Evolutionary conservation across 2,797 vertebrate species (phyloP).

Genomic region (Limnodromus scolopaceus): DNA sequence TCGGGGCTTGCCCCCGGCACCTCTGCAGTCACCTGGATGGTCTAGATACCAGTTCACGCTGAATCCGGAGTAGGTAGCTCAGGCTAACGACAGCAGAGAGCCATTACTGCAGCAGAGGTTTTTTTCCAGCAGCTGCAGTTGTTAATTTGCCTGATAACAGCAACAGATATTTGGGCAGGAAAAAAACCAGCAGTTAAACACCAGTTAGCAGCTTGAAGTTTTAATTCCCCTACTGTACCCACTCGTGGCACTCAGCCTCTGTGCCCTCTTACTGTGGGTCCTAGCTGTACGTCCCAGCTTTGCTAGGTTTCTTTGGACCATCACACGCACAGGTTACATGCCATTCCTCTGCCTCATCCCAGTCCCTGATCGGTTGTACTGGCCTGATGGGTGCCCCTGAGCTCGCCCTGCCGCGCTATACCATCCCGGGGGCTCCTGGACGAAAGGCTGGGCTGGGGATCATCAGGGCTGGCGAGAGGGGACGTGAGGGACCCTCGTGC

Average conservation of each 20-base stretch:
- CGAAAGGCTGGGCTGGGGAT: background rate
- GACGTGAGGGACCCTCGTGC: background rate
- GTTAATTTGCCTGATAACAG: background rate
- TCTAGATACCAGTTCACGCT: background rate
- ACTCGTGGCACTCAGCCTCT: background rate
- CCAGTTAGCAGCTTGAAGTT: background rate
- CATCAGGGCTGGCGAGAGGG: fast-evolving
- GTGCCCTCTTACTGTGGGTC: background rate
- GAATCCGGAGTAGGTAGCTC: background rate
- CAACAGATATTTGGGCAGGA: background rate
- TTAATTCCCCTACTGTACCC: background rate
- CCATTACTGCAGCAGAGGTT: background rate
- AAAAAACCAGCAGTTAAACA: background rate
- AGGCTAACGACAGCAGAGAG: background rate
- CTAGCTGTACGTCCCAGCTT: background rate
- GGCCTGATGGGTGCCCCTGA: background rate
- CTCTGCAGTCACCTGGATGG: background rate
- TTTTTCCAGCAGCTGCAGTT: background rate
- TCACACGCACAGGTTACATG: background rate
- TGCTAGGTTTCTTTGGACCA: background rate
- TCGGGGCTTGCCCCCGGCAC: background rate
- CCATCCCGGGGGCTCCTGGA: background rate
- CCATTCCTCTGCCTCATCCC: background rate
- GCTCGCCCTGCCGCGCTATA: background rate
- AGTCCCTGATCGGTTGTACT: background rate